phyloP scores from a whole-genome alignment of 2,888 invertebrate species.

The Miltochrista miniata region DNA sequence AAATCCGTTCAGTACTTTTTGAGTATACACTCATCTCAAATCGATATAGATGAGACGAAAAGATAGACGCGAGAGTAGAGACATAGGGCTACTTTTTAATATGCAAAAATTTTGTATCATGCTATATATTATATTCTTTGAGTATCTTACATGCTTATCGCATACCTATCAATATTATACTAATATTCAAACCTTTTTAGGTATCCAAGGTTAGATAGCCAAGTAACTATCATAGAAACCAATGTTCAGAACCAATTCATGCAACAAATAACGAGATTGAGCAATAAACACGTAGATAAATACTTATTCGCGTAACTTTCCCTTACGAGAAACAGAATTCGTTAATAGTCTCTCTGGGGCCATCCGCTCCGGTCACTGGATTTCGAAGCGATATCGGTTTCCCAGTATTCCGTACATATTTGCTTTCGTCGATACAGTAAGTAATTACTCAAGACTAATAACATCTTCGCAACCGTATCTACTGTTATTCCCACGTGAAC shows the following conservation, averaged over 20 bases:
- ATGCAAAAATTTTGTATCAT: too few relatives aligned
- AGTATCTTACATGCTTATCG: too few relatives aligned
- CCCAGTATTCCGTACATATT: slow-evolving; percentile 52
- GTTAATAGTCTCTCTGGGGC: slow-evolving; percentile 64
- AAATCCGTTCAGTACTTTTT: too few relatives aligned
- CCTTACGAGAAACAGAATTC: slow-evolving; percentile 54
- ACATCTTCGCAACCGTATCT: slow-evolving; percentile 46
- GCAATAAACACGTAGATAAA: slow-evolving; percentile 47
- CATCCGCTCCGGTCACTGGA: slow-evolving; percentile 61
- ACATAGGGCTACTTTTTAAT: too few relatives aligned
- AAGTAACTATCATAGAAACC: not conserved
- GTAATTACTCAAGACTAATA: slow-evolving; percentile 66
- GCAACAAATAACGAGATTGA: slow-evolving; percentile 20
- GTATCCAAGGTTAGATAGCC: too few relatives aligned
- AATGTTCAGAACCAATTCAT: slow-evolving; percentile 7
- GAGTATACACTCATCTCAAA: too few relatives aligned
- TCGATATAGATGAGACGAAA: too few relatives aligned
- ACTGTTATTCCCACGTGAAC: slow-evolving; percentile 40
- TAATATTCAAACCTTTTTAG: too few relatives aligned
- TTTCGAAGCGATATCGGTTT: slow-evolving; percentile 52
- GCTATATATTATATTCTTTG: too few relatives aligned
- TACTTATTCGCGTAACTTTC: slow-evolving; percentile 50
- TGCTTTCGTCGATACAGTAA: slow-evolving; percentile 50
- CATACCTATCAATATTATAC: too few relatives aligned
- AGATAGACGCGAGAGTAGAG: too few relatives aligned